phyloP scores from a whole-genome alignment of 2,888 invertebrate genomes.

The Oligia fasciuncula region DNA sequence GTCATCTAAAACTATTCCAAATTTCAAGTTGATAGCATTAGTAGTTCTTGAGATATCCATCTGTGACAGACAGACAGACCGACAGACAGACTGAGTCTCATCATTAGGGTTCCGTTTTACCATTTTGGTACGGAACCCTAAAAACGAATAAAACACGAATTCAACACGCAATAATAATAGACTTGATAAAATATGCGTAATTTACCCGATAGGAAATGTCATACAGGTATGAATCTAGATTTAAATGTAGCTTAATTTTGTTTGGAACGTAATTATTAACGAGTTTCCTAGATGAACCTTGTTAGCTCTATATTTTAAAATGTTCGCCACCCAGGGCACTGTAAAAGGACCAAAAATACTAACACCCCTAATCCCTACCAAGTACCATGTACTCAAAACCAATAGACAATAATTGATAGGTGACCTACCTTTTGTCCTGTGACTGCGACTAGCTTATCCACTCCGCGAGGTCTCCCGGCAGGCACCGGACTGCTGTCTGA shows the following conservation, averaged over 20 bases:
- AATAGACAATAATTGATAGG: not conserved
- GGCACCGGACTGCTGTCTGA: slow-evolving; percentile 17
- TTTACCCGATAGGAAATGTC: not conserved
- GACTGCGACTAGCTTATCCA: slow-evolving; percentile 26
- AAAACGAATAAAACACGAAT: not conserved
- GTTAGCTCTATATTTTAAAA: not conserved
- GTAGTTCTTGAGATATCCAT: too few relatives aligned
- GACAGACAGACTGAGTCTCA: too few relatives aligned
- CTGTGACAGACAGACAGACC: too few relatives aligned
- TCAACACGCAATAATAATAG: not conserved
- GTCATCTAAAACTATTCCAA: too few relatives aligned
- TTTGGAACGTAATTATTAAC: not conserved
- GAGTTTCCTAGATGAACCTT: not conserved
- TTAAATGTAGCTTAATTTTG: not conserved
- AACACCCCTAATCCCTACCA: not conserved
- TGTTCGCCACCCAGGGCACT: not conserved
- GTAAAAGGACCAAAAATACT: not conserved
- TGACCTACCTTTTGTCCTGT: slow-evolving; percentile 40
- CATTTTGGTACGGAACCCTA: too few relatives aligned
- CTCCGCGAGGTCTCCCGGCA: slow-evolving; percentile 20
- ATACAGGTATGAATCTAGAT: not conserved
- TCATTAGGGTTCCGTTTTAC: too few relatives aligned
- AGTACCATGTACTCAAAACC: not conserved
- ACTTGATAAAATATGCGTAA: not conserved
- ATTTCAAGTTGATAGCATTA: too few relatives aligned